A percentile compares a stretch with the other conserved stretches of the same genome.
phyloP scores from a whole-genome alignment of 2,113 vertebrate species.

The Anseranas semipalmata region DNA sequence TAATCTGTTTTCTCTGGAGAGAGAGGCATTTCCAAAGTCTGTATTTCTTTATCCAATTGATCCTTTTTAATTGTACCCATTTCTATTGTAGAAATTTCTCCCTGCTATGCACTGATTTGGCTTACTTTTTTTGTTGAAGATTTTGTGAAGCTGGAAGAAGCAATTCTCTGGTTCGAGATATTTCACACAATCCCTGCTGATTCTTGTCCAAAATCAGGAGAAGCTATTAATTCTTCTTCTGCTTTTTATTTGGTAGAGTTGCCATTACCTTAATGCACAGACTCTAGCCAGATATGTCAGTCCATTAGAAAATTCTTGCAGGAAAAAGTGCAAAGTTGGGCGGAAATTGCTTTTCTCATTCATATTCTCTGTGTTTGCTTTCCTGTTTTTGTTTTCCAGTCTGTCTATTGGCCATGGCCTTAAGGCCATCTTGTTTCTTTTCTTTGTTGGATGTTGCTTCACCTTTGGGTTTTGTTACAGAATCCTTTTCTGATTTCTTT shows the following conservation, averaged over 20 bases:
- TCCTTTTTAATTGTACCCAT: neutral
- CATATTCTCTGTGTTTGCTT: neutral
- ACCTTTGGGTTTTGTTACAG: neutral
- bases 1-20: neutral
- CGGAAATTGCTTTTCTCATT: neutral
- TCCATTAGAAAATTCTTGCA: neutral
- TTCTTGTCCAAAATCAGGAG: neutral
- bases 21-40: neutral
- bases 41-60: neutral
- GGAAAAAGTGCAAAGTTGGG: neutral
- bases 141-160: neutral
- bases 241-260: neutral
- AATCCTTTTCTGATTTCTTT: neutral
- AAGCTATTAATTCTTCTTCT: neutral
- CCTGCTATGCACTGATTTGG: neutral
- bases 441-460: neutral
- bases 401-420: neutral
- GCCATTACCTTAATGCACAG: neutral
- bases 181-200: neutral
- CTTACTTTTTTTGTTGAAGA: neutral
- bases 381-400: rapidly evolving
- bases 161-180: neutral
- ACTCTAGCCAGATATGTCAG: neutral
- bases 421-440: neutral
- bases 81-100: neutral